These are phyloP conservation scores for Ochropacha duplaris DNA, from an alignment of 2,888 invertebrate genomes.

Conservation along the genomic window DNA sequence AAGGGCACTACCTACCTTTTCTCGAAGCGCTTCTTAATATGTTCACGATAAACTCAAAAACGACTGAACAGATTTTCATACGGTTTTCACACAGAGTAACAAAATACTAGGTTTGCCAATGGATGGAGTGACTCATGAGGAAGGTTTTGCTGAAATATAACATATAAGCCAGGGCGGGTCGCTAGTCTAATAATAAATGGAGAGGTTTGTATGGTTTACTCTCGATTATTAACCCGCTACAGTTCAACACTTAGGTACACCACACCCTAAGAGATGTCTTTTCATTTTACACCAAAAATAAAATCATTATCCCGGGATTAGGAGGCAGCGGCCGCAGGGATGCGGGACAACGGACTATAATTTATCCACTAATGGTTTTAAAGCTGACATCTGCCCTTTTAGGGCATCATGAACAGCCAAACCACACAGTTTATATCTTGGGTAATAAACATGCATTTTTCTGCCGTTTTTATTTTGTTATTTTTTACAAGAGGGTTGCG, in stretches of 20 bases:
- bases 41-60: too few relatives aligned
- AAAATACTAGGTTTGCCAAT: too few relatives aligned
- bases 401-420: constrained; percentile 48
- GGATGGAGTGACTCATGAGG: too few relatives aligned
- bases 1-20: too few relatives aligned
- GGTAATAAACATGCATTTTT: constrained; percentile 33
- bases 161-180: too few relatives aligned
- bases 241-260: constrained; percentile 14
- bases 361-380: constrained; percentile 76
- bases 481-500: background rate
- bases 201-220: too few relatives aligned
- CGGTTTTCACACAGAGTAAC: too few relatives aligned
- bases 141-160: too few relatives aligned
- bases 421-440: constrained; percentile 31
- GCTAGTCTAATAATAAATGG: too few relatives aligned
- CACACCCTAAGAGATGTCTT: constrained; percentile 57
- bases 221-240: too few relatives aligned
- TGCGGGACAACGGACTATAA: constrained; percentile 45
- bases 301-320: constrained; percentile 72
- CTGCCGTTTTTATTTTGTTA: constrained; percentile 9
- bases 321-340: constrained; percentile 27
- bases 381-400: constrained; percentile 73
- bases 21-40: too few relatives aligned
- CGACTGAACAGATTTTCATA: too few relatives aligned
- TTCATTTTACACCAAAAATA: constrained; percentile 76